Percentiles rank a stretch among this genome's conserved stretches.
These are phyloP conservation scores for Gymnarchus niloticus DNA, from an alignment of 2,113 vertebrate species.

Conservation along the genomic window DNA sequence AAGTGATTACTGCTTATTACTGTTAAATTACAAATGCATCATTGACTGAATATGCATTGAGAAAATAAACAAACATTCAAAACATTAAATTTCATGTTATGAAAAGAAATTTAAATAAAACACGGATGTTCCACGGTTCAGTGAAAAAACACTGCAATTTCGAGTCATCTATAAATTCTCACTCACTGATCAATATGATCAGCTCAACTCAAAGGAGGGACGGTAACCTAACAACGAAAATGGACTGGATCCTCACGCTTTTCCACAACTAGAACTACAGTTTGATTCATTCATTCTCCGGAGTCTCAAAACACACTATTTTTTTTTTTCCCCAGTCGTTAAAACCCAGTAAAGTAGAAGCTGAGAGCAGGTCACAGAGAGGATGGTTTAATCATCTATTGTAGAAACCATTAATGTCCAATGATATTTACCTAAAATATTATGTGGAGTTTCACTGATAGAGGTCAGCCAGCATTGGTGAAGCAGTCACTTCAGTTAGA, in stretches of 20 bases:
- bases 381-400: slow-evolving; percentile 61
- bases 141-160: slow-evolving; percentile 94
- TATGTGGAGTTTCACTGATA: slow-evolving; percentile 36
- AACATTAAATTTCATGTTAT: slow-evolving; percentile 63
- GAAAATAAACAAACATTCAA: slow-evolving; percentile 54
- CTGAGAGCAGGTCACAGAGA: slow-evolving; percentile 69
- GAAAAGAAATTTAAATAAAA: slow-evolving; percentile 81
- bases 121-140: slow-evolving; percentile 83
- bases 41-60: slow-evolving; percentile 76
- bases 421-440: slow-evolving; percentile 31
- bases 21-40: slow-evolving; percentile 90
- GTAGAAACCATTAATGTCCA: slow-evolving; percentile 31
- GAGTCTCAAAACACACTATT: slow-evolving; percentile 72
- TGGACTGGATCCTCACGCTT: slow-evolving; percentile 74
- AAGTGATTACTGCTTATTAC: slow-evolving; percentile 86
- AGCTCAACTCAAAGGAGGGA: slow-evolving; percentile 76
- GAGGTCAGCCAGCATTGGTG: slow-evolving; percentile 58
- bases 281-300: slow-evolving; percentile 59
- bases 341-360: slow-evolving; percentile 60
- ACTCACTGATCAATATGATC: slow-evolving; percentile 99
- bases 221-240: slow-evolving; percentile 61
- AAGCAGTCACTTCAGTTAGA: slow-evolving; percentile 65
- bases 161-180: slow-evolving; percentile 75
- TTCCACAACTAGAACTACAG: slow-evolving; percentile 81
- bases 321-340: slow-evolving; percentile 42